Evolutionary conservation across 2,113 vertebrate genomes (phyloP), one percentile per base, ranked within the genome.

Genomic region (Neolamprologus tretocephalus): DNA sequence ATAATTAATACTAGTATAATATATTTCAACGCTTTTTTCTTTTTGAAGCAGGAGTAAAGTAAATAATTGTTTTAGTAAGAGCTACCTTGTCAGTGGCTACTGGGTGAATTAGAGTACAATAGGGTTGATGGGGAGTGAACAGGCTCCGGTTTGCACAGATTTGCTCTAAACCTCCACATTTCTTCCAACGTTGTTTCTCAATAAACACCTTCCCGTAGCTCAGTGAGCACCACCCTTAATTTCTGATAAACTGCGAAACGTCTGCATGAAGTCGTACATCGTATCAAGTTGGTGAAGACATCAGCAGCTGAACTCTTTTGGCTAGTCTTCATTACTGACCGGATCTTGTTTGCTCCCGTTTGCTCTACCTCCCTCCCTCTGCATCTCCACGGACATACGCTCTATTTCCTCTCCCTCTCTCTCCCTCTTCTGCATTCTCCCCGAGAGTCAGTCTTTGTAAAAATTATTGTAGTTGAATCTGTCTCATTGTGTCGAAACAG

Each of bases 401-500:
- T 68, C 35, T n/a, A 9, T 66, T 68, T 37, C 61, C 54, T 14
- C 16, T 55, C 47, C 9, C 14, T 23, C 42, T 19, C 10, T 47
- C 68, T 8, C 9, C 40, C 42, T 81, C 63, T 8, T 16, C 21
- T 51, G 61, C 57, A 28, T 21, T 73, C 63, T 54, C 31, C 23
- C 82, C 28, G 19, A 16, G 26, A 55, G 81, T 81, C 85, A 28
- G 8, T 26, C 83, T 87, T 47, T 89, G 80, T 92, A 51, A 84
- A 78, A 85, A 84, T 54, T 7, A 87, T 66, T 82, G 83, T 89
- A 68, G 68, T 89, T 83, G 90, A 86, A 79, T 91, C 86, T 87
- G 93, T 90, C 90, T 93, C 45, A 81, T 86, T 80, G 93, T 90
- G 87, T 92, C 81, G 90, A 89, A 93, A 90, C 89, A 92, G 91